phyloP scores from a whole-genome alignment of 1,140 invertebrate genomes.

The Heliconius eleuchia region DNA sequence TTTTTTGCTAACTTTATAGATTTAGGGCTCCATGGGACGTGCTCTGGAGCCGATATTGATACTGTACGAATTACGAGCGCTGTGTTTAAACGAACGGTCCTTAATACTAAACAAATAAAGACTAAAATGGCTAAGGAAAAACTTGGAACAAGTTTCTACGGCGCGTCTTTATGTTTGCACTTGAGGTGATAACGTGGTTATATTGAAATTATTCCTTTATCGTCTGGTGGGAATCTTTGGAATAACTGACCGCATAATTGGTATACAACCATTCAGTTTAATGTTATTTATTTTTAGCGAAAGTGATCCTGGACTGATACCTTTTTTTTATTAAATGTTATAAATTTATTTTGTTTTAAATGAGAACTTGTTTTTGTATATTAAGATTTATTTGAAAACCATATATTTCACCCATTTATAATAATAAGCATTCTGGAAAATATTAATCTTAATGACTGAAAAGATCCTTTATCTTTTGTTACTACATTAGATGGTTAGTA shows the following conservation, averaged over 20 bases:
- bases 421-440: too few species aligned
- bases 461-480: too few species aligned
- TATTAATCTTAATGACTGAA: too few species aligned
- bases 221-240: conserved; percentile 33
- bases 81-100: background rate
- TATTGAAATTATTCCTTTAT: conserved; percentile 36
- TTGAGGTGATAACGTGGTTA: conserved; percentile 39
- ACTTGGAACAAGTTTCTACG: conserved; percentile 18
- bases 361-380: too few species aligned
- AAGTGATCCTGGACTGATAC: background rate
- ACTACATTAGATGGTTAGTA: too few species aligned
- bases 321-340: background rate
- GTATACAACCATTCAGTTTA: background rate
- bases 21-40: conserved; percentile 51
- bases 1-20: conserved; percentile 55
- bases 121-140: background rate
- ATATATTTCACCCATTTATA: too few species aligned
- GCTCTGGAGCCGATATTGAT: conserved; percentile 29
- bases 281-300: background rate
- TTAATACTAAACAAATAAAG: background rate
- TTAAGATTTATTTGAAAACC: too few species aligned
- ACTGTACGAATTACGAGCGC: background rate
- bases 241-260: conserved; percentile 31
- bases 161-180: conserved; percentile 28
- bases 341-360: too few species aligned